Evolutionary conservation across 1,140 invertebrate genomes (phyloP), one percentile per base, ranked within the genome.

Genomic region (Drosophila varians): DNA sequence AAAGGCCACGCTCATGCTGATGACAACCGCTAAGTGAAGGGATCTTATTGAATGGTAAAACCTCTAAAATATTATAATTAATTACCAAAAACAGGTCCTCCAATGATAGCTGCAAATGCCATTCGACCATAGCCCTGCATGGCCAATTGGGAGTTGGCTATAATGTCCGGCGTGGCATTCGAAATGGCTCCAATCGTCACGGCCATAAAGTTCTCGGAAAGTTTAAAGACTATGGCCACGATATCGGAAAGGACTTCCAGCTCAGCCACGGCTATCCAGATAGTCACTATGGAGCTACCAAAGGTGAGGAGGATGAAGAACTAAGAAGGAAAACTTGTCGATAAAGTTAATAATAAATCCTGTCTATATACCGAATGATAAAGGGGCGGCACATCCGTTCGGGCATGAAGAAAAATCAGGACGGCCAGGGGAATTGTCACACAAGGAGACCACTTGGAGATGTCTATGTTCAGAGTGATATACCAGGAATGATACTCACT

Each of bases 101-200:
- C 56, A 6, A 83, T 47, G 0, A 52, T 51, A 7, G 74, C 74
- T 2, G 78, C 78, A 48, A 77, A 83, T 1, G 70, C 74, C 78
- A 83, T 83, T n/a, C 57, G 49, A 1, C 69, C 79, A 14, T 83
- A 83, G n/a, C 78, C 78, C 23, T 74, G 51, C 36, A 74, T 2
- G 1, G 74, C 57, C 25, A 83, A 14, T 2, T 49, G 46, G 7
- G 58, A 19, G 25, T 83, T 83, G 7, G 71, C 45, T 26, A 83
- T 62, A 8, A 77, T 21, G 23, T 84, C 79, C 14, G 40, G 23
- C 0, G 73, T 12, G 6, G 62, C 58, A 48, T 56, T 49, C 18
- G 43, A 38, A 0, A 77, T 18, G 0, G 73, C 45, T 2, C 55
- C 51, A 34, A 77, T 47, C n/a, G 55, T 58, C 14, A 54, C 54